phyloP scores from a whole-genome alignment of 1,140 invertebrate species.

The Papilio xuthus region DNA sequence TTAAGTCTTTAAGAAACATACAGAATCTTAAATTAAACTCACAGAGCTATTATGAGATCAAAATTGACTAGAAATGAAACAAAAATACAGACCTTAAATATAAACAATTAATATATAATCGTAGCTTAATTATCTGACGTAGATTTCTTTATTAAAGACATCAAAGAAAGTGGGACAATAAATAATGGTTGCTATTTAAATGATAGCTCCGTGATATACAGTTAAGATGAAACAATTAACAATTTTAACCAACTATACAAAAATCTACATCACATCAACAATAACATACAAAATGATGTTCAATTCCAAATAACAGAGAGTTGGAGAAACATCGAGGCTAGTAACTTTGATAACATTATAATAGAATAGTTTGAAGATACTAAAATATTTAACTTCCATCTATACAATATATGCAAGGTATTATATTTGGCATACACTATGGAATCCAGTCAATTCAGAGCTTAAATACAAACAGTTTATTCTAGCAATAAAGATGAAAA shows the following conservation, averaged over 20 bases:
- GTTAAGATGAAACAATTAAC: slow-evolving; percentile 13
- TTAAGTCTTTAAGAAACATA: slow-evolving; percentile 61
- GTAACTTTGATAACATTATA: background rate
- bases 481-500: slow-evolving; percentile 45
- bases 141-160: slow-evolving; percentile 9
- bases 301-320: slow-evolving; percentile 16
- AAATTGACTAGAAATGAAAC: slow-evolving; percentile 9
- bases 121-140: background rate
- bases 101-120: background rate
- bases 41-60: slow-evolving; percentile 41
- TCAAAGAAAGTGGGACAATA: background rate
- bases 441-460: slow-evolving; percentile 29
- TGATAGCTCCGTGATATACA: background rate
- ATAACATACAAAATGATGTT: slow-evolving; percentile 28
- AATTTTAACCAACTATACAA: slow-evolving; percentile 28
- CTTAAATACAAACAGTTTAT: slow-evolving; percentile 38
- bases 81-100: background rate
- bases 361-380: slow-evolving; percentile 25
- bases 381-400: slow-evolving; percentile 26
- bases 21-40: slow-evolving; percentile 43
- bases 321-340: slow-evolving; percentile 18
- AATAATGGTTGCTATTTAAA: background rate
- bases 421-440: slow-evolving; percentile 36
- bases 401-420: slow-evolving; percentile 35
- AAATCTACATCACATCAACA: slow-evolving; percentile 34